Conservation (phyloP, 2,888 invertebrate species). For the Emesis russula region DNA sequence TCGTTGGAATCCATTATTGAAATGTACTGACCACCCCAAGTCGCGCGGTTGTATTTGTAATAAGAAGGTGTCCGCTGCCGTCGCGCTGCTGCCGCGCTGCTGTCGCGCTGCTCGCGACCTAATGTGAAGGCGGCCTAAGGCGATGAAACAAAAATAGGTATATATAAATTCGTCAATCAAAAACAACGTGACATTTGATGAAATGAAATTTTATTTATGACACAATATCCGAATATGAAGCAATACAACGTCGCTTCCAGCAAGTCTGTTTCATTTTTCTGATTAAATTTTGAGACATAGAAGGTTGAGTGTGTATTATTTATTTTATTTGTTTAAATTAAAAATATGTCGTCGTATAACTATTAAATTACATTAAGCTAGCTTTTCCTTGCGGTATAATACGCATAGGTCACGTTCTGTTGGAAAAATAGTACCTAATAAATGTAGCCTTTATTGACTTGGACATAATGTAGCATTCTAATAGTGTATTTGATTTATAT, state of each 20-base stretch:
- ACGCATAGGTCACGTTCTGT: too few relatives aligned
- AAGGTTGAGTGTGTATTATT: neutral
- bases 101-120: neutral
- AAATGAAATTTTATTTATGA: neutral
- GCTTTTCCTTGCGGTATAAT: too few relatives aligned
- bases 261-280: neutral
- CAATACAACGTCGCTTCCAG: neutral
- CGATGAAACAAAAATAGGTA: too few relatives aligned
- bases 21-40: conserved; percentile 22
- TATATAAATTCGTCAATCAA: neutral
- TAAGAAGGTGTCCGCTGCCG: conserved; percentile 41
- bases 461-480: too few relatives aligned
- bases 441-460: too few relatives aligned
- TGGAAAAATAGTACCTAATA: too few relatives aligned
- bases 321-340: too few relatives aligned
- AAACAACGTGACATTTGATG: neutral
- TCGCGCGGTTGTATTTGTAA: conserved; percentile 36
- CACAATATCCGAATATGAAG: neutral
- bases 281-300: neutral
- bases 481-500: too few relatives aligned
- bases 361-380: too few relatives aligned
- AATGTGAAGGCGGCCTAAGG: too few relatives aligned
- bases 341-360: too few relatives aligned
- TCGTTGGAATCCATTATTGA: conserved; percentile 28
- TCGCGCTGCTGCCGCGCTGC: conserved; percentile 27